These are phyloP conservation scores for Dioctria linearis DNA, from an alignment of 2,888 invertebrate genomes.

Conservation along the genomic window DNA sequence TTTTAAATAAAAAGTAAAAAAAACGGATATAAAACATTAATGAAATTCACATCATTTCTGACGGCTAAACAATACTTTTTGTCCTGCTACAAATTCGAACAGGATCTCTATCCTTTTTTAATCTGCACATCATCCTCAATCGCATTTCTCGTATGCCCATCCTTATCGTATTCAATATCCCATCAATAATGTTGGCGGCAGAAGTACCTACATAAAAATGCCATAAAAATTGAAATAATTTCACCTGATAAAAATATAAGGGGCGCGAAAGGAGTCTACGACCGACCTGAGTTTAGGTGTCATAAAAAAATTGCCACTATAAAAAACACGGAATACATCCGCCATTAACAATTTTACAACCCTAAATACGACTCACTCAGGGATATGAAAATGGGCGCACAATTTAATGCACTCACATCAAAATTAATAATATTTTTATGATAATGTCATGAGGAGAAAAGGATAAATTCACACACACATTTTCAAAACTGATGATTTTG, in stretches of 20 bases:
- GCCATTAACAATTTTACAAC: conserved; percentile 32
- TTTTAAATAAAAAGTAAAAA: conserved; percentile 38
- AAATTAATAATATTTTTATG: too few species aligned
- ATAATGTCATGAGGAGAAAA: too few species aligned
- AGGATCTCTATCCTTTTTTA: background rate
- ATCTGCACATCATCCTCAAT: background rate
- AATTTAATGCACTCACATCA: conserved; percentile 1
- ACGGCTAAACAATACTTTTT: background rate
- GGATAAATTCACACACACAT: too few species aligned
- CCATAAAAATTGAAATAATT: conserved; percentile 10
- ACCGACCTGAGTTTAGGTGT: conserved; percentile 2
- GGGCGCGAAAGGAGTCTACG: background rate
- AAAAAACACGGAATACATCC: conserved; percentile 2
- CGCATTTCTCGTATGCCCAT: background rate
- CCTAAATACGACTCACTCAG: conserved; percentile 13
- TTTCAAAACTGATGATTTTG: background rate
- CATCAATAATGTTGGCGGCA: conserved; percentile 5
- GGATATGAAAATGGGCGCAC: conserved; percentile 1
- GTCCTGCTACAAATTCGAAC: background rate
- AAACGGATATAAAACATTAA: conserved; percentile 28
- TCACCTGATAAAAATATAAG: conserved; percentile 40
- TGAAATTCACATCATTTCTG: conserved; percentile 29
- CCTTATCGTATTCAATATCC: background rate
- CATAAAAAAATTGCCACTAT: conserved; percentile 16
- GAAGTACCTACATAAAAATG: conserved; percentile 13